phyloP scores from a whole-genome alignment of 2,797 vertebrate genomes.

The Acanthurus lineatus region DNA sequence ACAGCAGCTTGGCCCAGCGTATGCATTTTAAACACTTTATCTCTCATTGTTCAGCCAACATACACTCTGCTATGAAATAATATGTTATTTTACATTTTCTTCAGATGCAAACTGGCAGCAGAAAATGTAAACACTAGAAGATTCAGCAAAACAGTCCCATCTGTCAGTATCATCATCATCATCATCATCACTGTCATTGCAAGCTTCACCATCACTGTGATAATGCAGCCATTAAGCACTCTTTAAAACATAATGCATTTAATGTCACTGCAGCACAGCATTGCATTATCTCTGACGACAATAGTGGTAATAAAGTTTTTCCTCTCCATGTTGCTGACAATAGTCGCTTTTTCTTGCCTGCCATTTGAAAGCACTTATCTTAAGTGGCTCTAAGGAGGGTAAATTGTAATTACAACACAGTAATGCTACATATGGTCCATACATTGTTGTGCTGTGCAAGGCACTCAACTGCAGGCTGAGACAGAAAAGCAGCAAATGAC shows the following conservation, averaged over 20 bases:
- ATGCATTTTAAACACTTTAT: slow-evolving; percentile 76
- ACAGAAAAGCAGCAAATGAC: slow-evolving; percentile 75
- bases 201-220: slow-evolving; percentile 34
- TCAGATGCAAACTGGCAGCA: slow-evolving; percentile 36
- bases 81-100: slow-evolving; percentile 65
- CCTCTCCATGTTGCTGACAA: slow-evolving; percentile 59
- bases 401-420: slow-evolving; percentile 79
- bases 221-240: slow-evolving; percentile 51
- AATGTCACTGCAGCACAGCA: slow-evolving; percentile 39
- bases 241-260: slow-evolving; percentile 47
- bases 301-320: slow-evolving; percentile 54
- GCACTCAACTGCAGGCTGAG: slow-evolving; percentile 57
- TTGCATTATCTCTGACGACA: slow-evolving; percentile 52
- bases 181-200: slow-evolving; percentile 33
- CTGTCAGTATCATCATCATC: slow-evolving; percentile 29
- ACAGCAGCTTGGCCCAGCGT: slow-evolving; percentile 68
- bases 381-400: slow-evolving; percentile 74
- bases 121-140: slow-evolving; percentile 43
- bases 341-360: slow-evolving; percentile 66
- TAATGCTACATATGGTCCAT: slow-evolving; percentile 73
- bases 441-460: slow-evolving; percentile 54
- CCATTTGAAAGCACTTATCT: slow-evolving; percentile 83
- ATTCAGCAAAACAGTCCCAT: slow-evolving; percentile 46
- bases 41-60: slow-evolving; percentile 61
- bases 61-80: slow-evolving; percentile 56